Conservation (phyloP, 2,888 invertebrate species). For the Cataglyphis albicans region DNA sequence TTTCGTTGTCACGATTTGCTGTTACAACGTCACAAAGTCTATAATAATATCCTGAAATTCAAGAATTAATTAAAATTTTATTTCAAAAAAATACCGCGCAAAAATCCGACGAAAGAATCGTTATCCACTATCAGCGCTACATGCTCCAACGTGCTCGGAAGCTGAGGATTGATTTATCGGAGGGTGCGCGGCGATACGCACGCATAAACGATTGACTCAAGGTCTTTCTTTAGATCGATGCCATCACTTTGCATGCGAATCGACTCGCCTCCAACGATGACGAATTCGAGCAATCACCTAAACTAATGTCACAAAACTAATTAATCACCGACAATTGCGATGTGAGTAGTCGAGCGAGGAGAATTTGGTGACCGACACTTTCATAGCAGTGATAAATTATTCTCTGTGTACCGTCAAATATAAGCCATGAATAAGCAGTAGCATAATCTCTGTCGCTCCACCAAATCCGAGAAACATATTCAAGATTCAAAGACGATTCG, state of each 20-base stretch:
- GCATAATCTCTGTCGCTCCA: conserved; percentile 16
- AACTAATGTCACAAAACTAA: conserved; percentile 27
- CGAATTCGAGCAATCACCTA: neutral
- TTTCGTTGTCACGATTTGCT: neutral
- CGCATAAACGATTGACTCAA: conserved; percentile 72
- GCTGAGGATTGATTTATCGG: conserved; percentile 70
- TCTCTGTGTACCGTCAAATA: conserved; percentile 16
- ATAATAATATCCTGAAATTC: neutral
- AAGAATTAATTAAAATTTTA: neutral
- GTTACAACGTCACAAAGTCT: neutral
- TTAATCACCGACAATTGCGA: conserved; percentile 23
- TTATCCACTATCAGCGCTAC: conserved; percentile 50
- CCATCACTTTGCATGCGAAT: neutral
- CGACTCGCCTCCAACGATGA: neutral
- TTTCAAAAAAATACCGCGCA: neutral
- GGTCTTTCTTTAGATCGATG: conserved; percentile 67
- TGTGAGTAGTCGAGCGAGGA: neutral
- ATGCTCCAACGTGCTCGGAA: conserved; percentile 62
- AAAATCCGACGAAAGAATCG: conserved; percentile 12
- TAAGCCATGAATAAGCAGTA: conserved; percentile 30
- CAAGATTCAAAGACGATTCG: conserved; percentile 22
- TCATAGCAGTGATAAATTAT: conserved; percentile 13
- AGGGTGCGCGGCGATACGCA: conserved; percentile 65
- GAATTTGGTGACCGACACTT: conserved; percentile 9
- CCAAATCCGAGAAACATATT: conserved; percentile 28